Evolutionary conservation across 2,797 vertebrate genomes (phyloP), one percentile per base, ranked within the genome.

Genomic region (Micropoecilia bifurca): DNA sequence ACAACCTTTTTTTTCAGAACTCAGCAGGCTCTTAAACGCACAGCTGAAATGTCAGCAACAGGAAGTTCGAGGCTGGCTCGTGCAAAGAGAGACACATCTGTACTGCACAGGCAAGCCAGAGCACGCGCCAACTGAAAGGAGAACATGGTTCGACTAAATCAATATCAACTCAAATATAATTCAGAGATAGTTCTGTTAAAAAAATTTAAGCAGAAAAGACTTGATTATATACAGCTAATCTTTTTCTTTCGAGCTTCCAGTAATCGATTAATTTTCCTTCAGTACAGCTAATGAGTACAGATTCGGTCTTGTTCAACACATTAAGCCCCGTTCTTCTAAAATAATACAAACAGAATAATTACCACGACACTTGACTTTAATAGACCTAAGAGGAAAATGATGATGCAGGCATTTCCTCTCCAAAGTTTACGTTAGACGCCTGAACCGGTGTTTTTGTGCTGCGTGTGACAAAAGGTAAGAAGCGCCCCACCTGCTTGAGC

Each of bases 41-140:
- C 81, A 82, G 85, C 83, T 85, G 90, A 93, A 93, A 93, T 92
- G 92, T 93, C 92, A 92, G 73, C 43, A 59, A 81, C 85, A 84
- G 84, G 77, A 81, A 85, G 87, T 78, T 77, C 57, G 80, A 84
- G 81, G 82, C 82, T 78, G 61, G 25, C 33, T 71, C 71, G 48
- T 50, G 22, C 83, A 83, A 78, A 78, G 75, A 74, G 45, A 80
- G 80, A 80, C 75, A 41, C 73, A 88, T 84, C 84, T 85, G 74
- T 48, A 46, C 1, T 10, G 45, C 81, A 46, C 80, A 86, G 86
- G 66, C 84, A 66, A 85, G 50, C 46, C 79, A 22, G 79, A 83
- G 76, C 36, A 61, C n/a, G 50, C 77, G 59, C n/a, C 74, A 33
- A 43, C n/a, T 55, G 13, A 25, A 73, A 43, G 80, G 50, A 73